Evolutionary conservation across 2,113 vertebrate species (phyloP).

Genomic region (Calidris pugnax): DNA sequence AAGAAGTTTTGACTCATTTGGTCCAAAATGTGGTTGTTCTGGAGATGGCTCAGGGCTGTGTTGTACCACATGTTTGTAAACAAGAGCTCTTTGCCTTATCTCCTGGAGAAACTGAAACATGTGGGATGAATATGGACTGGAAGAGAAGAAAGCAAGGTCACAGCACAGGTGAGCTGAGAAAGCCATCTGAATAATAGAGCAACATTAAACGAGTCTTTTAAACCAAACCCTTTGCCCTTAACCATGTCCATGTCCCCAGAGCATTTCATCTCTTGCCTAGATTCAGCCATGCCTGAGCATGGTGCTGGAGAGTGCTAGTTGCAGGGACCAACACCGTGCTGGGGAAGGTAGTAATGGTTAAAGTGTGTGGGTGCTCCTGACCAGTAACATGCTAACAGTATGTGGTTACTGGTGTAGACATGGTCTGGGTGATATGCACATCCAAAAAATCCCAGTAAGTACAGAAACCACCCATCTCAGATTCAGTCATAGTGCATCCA

Average conservation of each 20-base stretch:
- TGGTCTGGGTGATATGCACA: neutral
- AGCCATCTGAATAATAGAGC: neutral
- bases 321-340: neutral
- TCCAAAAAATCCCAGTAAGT: neutral
- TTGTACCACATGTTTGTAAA: neutral
- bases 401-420: neutral
- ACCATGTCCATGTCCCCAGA: neutral
- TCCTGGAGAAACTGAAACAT: neutral
- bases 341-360: neutral
- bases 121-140: neutral
- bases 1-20: neutral
- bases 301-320: neutral
- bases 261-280: neutral
- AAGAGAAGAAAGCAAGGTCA: neutral
- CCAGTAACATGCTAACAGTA: neutral
- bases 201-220: neutral
- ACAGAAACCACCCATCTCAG: neutral
- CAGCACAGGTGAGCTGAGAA: neutral
- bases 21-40: neutral
- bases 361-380: neutral
- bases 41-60: neutral
- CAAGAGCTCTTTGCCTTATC: neutral
- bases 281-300: neutral
- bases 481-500: neutral
- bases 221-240: neutral